Percentiles rank a stretch among this genome's conserved stretches.
Evolutionary conservation across 2,888 invertebrate species (phyloP).

Genomic region (Embidobia sp.): DNA sequence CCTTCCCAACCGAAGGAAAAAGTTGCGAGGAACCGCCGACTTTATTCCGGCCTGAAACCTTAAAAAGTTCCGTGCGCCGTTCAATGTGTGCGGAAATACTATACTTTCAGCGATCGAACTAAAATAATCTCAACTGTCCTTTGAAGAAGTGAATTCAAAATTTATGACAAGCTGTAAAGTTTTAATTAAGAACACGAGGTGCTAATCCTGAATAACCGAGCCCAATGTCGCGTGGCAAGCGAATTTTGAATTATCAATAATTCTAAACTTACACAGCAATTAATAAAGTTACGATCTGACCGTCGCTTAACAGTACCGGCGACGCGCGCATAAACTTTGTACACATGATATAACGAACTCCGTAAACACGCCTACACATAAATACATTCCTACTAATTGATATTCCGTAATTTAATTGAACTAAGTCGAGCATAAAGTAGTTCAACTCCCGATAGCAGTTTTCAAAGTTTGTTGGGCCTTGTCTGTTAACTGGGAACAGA

Average conservation of each 20-base stretch:
- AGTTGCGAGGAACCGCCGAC: constrained; percentile 28
- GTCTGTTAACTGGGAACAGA: constrained; percentile 33
- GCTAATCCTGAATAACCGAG: constrained; percentile 26
- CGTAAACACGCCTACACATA: constrained; percentile 17
- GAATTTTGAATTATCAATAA: constrained; percentile 32
- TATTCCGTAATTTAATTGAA: constrained; percentile 54
- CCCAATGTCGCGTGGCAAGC: background rate
- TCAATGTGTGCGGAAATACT: background rate
- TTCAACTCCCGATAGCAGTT: constrained; percentile 40
- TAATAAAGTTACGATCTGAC: constrained; percentile 39
- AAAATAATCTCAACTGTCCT: constrained; percentile 1
- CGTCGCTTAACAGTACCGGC: constrained; percentile 4
- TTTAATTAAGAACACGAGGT: constrained; percentile 26
- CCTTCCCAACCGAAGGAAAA: constrained; percentile 27
- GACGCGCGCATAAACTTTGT: constrained; percentile 24
- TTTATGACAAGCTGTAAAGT: constrained; percentile 13
- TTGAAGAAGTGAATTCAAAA: background rate
- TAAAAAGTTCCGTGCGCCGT: constrained; percentile 1
- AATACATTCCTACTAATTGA: constrained; percentile 53
- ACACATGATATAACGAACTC: constrained; percentile 21
- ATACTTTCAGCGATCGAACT: constrained; percentile 3
- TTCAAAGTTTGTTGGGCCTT: constrained; percentile 57
- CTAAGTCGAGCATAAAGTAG: constrained; percentile 53
- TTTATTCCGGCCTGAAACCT: constrained; percentile 24
- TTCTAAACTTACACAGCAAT: constrained; percentile 43